Evolutionary conservation across 2,888 invertebrate genomes (phyloP).

Genomic region (Cactoblastis cactorum): DNA sequence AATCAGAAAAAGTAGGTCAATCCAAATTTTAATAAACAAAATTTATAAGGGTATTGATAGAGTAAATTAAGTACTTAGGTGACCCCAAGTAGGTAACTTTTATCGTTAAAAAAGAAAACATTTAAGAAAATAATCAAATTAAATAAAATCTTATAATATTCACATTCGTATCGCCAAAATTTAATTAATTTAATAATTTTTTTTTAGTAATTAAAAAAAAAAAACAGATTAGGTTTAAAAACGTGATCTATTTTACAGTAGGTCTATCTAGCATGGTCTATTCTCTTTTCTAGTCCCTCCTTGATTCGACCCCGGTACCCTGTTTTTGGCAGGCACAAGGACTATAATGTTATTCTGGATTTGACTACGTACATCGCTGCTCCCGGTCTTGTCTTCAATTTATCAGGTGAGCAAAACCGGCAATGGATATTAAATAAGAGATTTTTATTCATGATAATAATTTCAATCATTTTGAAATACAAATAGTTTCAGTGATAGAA

Average conservation of each 20-base stretch:
- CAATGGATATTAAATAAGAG: background rate
- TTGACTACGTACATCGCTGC: conserved; percentile 36
- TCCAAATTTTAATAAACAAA: no score
- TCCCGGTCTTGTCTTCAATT: conserved; percentile 16
- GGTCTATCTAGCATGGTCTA: conserved; percentile 29
- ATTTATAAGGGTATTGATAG: no score
- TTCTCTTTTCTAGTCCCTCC: conserved; percentile 40
- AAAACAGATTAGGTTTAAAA: background rate
- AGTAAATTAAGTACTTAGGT: no score
- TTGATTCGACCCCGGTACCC: conserved; percentile 35
- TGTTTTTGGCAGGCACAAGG: conserved; percentile 38
- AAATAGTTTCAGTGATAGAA: background rate
- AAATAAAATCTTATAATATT: no score
- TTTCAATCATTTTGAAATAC: no score
- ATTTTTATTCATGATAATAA: no score
- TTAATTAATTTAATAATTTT: background rate
- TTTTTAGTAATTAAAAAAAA: background rate
- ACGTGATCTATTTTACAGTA: background rate
- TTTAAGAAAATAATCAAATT: no score
- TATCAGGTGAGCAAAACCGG: conserved; percentile 17
- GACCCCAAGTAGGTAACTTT: no score
- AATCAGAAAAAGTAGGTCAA: no score
- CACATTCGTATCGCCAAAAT: background rate
- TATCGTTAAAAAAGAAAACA: no score
- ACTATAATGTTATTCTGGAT: conserved; percentile 46